phyloP scores from a whole-genome alignment of 2,797 vertebrate species.

The Caiman crocodilus region DNA sequence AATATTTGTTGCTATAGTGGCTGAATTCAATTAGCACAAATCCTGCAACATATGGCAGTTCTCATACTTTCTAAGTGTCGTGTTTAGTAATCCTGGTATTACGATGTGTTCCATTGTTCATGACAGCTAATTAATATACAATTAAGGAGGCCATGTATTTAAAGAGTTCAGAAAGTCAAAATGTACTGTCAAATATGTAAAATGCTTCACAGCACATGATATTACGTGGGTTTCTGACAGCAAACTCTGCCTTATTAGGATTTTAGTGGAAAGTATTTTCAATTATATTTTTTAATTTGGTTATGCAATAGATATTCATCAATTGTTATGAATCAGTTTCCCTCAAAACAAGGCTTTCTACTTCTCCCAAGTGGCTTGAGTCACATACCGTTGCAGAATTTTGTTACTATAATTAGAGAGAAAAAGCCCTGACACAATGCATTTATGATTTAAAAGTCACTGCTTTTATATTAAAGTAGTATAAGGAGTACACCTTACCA shows the following conservation, averaged over 20 bases:
- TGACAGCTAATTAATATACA: constrained; percentile 42
- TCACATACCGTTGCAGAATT: neutral
- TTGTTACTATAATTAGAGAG: neutral
- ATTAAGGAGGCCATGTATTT: neutral
- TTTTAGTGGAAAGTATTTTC: neutral
- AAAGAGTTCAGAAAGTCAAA: neutral
- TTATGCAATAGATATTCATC: neutral
- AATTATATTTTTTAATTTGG: neutral
- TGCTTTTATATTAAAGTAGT: neutral
- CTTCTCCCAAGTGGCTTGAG: neutral
- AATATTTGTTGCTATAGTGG: neutral
- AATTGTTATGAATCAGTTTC: neutral
- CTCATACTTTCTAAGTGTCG: neutral
- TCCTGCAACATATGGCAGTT: neutral
- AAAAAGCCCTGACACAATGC: neutral
- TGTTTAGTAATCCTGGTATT: neutral
- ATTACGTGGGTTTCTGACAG: neutral
- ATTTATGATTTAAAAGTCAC: neutral
- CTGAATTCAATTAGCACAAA: neutral
- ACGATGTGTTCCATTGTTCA: neutral
- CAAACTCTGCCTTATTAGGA: neutral
- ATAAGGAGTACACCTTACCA: no score
- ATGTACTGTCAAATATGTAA: constrained; percentile 10
- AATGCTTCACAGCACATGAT: neutral
- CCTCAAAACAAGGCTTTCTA: neutral